Evolutionary conservation across 2,888 invertebrate species (phyloP), one percentile per base, ranked within the genome.

Genomic region (Xiphydria camelus): DNA sequence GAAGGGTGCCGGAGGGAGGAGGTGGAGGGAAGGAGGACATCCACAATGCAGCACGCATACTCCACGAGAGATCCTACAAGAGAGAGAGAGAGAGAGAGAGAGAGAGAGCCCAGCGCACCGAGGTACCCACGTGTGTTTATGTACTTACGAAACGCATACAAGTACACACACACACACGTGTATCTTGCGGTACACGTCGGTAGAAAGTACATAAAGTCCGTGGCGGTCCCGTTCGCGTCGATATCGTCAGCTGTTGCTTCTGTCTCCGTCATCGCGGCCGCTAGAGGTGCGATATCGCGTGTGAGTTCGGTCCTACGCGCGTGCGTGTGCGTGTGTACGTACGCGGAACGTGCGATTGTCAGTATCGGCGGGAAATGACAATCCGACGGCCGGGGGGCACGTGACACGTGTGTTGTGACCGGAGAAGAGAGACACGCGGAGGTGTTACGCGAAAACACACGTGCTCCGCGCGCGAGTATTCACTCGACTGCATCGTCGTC

Each of bases 241-340:
- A 64, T 64, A 64, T 54, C 60, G 60, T 64, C 64, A 64, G 64
- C 64, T 64, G 64, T 64, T 64, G 64, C 64, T 60, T 49, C 49
- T 42, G 44, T 49, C 47, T 49, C 37, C 21, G 41, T 20, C 32
- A 12, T 35, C 25, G 21, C 14, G 3, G 12, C 41, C 39, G 36
- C 39, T n/a, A 18, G 7, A 23, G 7, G 23, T 23, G n/a, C 34
- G 34, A 34, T 20, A 15, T 7, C 2, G 18, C 15, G 18, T 20
- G 34, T 2, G 1, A 18, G 9, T 20, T 45, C 20, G 26, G 34
- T 15, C 12, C 21, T 33, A n/a, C 17, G 17, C 26, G 23, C 9
- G 12, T 9, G 15, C 32, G 7, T 32, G 21, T 41, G 23, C 23
- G 17, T 12, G 26, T 17, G 18, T 35, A 26, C 22, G 22, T 26